A percentile compares a stretch with the other conserved stretches of the same genome.
Evolutionary conservation across 2,888 invertebrate genomes (phyloP).

Genomic region (Acronicta leporina): DNA sequence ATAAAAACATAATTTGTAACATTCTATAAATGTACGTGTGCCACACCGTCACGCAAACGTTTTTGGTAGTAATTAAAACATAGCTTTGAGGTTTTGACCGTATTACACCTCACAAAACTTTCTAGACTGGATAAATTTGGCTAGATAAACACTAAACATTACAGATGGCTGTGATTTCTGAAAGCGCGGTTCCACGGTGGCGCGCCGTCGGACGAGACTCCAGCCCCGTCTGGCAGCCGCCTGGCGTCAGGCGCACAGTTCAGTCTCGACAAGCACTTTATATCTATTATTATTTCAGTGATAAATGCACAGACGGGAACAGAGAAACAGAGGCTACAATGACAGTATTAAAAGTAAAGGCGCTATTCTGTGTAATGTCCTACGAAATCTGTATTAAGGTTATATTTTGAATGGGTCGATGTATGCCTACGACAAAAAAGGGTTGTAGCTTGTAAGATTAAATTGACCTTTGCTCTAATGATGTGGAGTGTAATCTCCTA

Average conservation of each 20-base stretch:
- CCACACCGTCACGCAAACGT: slow-evolving; percentile 8
- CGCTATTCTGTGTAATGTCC: slow-evolving; percentile 19
- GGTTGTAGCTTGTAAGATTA: no score
- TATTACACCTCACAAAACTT: slow-evolving; percentile 16
- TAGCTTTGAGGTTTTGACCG: neutral
- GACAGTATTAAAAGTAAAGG: slow-evolving; percentile 26
- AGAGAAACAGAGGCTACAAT: slow-evolving; percentile 1
- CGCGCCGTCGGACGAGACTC: slow-evolving; percentile 31
- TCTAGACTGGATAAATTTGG: slow-evolving; percentile 28
- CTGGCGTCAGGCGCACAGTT: slow-evolving; percentile 28
- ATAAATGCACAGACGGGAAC: slow-evolving; percentile 37
- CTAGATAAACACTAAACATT: slow-evolving; percentile 33
- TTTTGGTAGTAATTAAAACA: neutral
- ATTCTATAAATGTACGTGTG: neutral
- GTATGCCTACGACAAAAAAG: neutral
- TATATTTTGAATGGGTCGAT: no score
- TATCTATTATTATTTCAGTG: slow-evolving; percentile 44
- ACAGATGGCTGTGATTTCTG: slow-evolving; percentile 20
- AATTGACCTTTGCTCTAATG: neutral
- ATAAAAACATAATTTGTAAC: no score
- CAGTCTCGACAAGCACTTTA: slow-evolving; percentile 43
- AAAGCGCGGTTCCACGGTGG: slow-evolving; percentile 5
- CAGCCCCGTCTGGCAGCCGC: slow-evolving; percentile 49
- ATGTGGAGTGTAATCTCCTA: slow-evolving; percentile 1
- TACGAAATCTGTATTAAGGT: neutral